Conservation (phyloP, 2,888 invertebrate species). For the Biston stratarius region DNA sequence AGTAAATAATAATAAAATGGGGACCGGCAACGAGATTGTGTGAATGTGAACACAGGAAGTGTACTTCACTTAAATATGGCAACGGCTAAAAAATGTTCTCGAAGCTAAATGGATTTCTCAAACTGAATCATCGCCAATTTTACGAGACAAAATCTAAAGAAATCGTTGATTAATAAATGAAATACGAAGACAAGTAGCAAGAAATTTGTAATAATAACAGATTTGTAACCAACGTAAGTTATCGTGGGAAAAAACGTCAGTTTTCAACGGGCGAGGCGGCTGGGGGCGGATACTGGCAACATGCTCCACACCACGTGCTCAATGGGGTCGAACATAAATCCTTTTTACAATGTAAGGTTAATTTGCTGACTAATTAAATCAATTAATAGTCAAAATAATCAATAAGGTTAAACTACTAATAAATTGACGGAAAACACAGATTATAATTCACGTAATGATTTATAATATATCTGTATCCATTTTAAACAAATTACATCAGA, state of each 20-base stretch:
- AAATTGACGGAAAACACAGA: not conserved
- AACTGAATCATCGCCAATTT: slow-evolving; percentile 25
- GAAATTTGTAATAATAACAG: slow-evolving; percentile 57
- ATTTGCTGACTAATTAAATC: slow-evolving; percentile 34
- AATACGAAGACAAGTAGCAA: slow-evolving; percentile 38
- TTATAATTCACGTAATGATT: not conserved
- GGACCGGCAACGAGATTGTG: slow-evolving; percentile 76
- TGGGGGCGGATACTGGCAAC: slow-evolving; percentile 74
- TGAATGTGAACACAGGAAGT: slow-evolving; percentile 79
- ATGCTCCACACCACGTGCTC: slow-evolving; percentile 72
- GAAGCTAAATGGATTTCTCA: slow-evolving; percentile 38
- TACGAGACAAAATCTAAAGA: slow-evolving; percentile 9
- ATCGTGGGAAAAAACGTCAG: slow-evolving; percentile 81
- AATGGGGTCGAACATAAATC: slow-evolving; percentile 60
- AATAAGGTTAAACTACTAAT: not conserved
- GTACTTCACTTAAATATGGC: slow-evolving; percentile 67
- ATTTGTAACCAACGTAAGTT: slow-evolving; percentile 71
- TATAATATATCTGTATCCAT: slow-evolving; percentile 45
- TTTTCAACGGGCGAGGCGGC: slow-evolving; percentile 66
- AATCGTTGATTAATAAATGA: slow-evolving; percentile 15
- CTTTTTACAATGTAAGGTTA: slow-evolving; percentile 42
- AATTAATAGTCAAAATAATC: not conserved
- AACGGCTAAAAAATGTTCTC: slow-evolving; percentile 52
- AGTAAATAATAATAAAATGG: slow-evolving; percentile 81
- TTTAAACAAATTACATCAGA: slow-evolving; percentile 78